Percentiles rank a stretch among this genome's conserved stretches.
Conservation (phyloP, 2,113 vertebrate genomes). For the Vicugna pacos region DNA sequence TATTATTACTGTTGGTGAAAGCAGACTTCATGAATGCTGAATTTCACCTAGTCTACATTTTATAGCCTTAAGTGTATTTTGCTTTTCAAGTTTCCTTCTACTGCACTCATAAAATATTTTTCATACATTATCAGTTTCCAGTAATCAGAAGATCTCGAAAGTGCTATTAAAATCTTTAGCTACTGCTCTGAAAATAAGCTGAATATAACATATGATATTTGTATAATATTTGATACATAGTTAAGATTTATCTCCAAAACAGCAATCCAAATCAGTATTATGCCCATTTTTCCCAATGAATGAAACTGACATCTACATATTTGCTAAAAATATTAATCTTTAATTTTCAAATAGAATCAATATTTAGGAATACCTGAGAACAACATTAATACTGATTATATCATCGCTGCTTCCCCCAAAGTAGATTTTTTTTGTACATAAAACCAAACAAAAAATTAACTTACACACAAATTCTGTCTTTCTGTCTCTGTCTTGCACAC, state of each 20-base stretch:
- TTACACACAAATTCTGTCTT: neutral
- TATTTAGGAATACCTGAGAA: constrained; percentile 78
- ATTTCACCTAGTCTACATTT: neutral
- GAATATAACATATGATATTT: neutral
- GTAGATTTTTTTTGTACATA: neutral
- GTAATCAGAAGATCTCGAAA: neutral
- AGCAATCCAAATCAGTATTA: constrained; percentile 14
- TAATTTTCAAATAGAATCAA: constrained; percentile 66
- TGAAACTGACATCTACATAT: constrained; percentile 50
- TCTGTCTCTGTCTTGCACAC: neutral
- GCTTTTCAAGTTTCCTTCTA: neutral
- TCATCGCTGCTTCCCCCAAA: neutral
- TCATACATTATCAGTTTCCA: constrained; percentile 11
- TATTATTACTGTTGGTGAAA: neutral
- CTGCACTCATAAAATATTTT: neutral
- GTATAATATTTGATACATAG: neutral
- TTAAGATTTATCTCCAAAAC: constrained; percentile 60
- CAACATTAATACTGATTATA: constrained; percentile 43
- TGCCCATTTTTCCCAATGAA: constrained; percentile 6
- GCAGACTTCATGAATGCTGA: neutral
- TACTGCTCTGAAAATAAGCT: neutral
- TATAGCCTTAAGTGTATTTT: neutral
- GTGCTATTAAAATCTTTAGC: neutral
- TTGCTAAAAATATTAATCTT: constrained; percentile 71
- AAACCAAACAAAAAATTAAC: constrained; percentile 23